Base-by-base conservation (phyloP, 2,888 invertebrate genomes). In the Hypomecis atomaria region DNA sequence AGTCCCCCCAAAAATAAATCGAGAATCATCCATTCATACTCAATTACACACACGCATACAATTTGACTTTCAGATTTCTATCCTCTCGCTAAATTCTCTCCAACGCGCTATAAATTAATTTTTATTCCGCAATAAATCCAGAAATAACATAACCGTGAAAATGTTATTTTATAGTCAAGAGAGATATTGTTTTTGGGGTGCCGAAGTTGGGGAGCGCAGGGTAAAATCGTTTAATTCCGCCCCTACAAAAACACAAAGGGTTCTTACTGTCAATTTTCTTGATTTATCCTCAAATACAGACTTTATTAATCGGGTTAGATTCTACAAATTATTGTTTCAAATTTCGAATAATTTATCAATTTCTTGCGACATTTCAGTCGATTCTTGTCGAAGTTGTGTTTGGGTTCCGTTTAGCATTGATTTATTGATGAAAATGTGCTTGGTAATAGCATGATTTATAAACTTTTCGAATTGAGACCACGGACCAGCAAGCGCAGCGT, bases 171-270 rank as follows among this genome's bases (percentile, higher is more conserved):
- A 81, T 81, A 73, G 71, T 71, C 70, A 75, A 59, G 76, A 74
- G 71, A 76, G 74, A 78, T 82, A 79, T 83, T 85, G 81, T 84
- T 84, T 82, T 79, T 75, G 78, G 76, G 79, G 76, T 70, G 72
- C 70, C 69, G 73, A 74, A 74, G 70, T 75, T 69, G 72, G 79
- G 82, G 78, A 45, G 13, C 49, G 52, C 13, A 9, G 54, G 58
- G 54, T 66, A 69, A 54, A 73, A 72, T 55, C 77, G 73, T 79
- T 81, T 78, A 70, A 68, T 69, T 55, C 67, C 74, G 76, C 77
- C 70, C 71, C 70, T 77, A 78, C 76, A 83, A 84, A 79, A 84
- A 81, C 79, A 82, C 72, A 73, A 65, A 77, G 79, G 56, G 62
- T 61, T 64, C 60, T 49, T 40, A 9, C 59, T 78, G 73, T 77